Evolutionary conservation across 1,140 invertebrate genomes (phyloP).

Genomic region (Drosophila nasuta): DNA sequence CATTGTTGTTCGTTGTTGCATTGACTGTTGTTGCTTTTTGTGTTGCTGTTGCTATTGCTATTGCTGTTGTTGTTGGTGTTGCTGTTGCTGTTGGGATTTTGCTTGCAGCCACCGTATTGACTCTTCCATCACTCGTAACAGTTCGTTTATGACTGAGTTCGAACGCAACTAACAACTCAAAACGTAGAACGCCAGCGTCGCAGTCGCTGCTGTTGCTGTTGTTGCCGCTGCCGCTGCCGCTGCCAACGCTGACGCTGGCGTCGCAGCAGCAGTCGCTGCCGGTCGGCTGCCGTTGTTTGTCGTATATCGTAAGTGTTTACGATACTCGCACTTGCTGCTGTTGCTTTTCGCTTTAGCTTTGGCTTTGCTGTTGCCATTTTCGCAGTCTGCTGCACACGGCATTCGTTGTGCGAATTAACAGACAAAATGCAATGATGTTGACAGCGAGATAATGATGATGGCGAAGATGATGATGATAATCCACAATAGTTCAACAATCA

Average conservation of each 20-base stretch:
- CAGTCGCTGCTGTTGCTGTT: slow-evolving; percentile 6
- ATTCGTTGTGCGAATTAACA: slow-evolving; percentile 32
- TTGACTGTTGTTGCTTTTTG: slow-evolving; percentile 9
- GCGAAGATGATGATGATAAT: not conserved
- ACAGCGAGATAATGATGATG: slow-evolving; percentile 21
- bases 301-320: slow-evolving; percentile 46
- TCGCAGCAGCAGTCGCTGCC: slow-evolving; percentile 25
- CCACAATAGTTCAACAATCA: not conserved
- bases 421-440: slow-evolving; percentile 28
- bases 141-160: slow-evolving; percentile 73
- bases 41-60: slow-evolving; percentile 24
- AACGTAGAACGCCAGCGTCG: slow-evolving; percentile 47
- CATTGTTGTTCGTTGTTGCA: slow-evolving; percentile 4
- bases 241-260: slow-evolving; percentile 2
- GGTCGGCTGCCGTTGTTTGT: not conserved
- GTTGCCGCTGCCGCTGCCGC: not conserved
- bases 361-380: slow-evolving; percentile 18
- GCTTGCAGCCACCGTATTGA: slow-evolving; percentile 56
- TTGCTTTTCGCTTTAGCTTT: not conserved
- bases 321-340: slow-evolving; percentile 33
- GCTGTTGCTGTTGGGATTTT: slow-evolving; percentile 16
- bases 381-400: slow-evolving; percentile 38
- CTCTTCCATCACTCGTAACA: slow-evolving; percentile 75
- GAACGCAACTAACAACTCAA: slow-evolving; percentile 68
- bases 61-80: slow-evolving; percentile 33